phyloP scores from a whole-genome alignment of 1,140 invertebrate species.

The Lepidurus packardi region DNA sequence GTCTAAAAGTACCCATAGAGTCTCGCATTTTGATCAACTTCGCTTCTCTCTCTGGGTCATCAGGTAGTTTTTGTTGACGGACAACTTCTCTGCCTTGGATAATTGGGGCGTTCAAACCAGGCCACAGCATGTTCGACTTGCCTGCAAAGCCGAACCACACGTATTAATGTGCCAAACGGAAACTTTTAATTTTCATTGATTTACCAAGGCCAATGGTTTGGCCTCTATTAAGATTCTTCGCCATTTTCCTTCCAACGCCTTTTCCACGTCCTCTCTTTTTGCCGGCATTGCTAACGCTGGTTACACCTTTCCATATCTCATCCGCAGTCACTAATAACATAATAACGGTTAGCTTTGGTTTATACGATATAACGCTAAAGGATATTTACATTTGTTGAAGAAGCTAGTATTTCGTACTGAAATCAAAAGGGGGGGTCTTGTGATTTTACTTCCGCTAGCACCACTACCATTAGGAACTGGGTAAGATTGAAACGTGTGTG shows the following conservation, averaged over 20 bases:
- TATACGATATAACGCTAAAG: conserved; percentile 21
- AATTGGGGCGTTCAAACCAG: conserved; percentile 80
- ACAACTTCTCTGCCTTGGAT: conserved; percentile 69
- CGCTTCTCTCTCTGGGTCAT: conserved; percentile 63
- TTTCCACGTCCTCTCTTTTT: conserved; percentile 88
- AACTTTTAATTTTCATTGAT: conserved; percentile 37
- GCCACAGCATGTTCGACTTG: conserved; percentile 79
- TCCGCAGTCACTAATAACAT: conserved; percentile 61
- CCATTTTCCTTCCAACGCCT: conserved; percentile 60
- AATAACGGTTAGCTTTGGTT: conserved; percentile 25
- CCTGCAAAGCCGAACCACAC: conserved; percentile 44
- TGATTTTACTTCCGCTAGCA: background rate
- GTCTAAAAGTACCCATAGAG: conserved; percentile 56
- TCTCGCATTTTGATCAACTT: conserved; percentile 67
- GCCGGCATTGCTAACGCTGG: conserved; percentile 92
- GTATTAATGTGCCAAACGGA: conserved; percentile 29
- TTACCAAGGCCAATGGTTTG: conserved; percentile 79
- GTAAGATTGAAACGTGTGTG: background rate
- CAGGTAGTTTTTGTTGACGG: conserved; percentile 59
- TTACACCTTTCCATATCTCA: conserved; percentile 88
- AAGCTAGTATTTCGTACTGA: conserved; percentile 46
- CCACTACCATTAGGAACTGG: background rate
- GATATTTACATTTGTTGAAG: conserved; percentile 51
- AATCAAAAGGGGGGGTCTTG: background rate
- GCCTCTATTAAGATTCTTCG: conserved; percentile 81